phyloP scores from a whole-genome alignment of 1,140 invertebrate species.

The Neodiprion virginianus region DNA sequence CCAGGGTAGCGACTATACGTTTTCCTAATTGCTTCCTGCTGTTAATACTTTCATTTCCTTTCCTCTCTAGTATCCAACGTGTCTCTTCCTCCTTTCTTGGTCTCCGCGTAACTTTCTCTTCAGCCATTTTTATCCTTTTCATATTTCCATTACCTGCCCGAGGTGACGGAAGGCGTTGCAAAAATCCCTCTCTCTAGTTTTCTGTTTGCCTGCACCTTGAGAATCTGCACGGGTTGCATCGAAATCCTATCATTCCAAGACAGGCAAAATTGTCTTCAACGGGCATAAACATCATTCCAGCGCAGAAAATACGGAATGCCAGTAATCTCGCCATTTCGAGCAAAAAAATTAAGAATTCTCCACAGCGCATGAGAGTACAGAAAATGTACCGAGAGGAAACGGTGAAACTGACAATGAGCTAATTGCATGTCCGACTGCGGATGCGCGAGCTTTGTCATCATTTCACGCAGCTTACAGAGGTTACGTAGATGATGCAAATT shows the following conservation, averaged over 20 bases:
- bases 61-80: slow-evolving; percentile 27
- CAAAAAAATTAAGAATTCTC: not conserved
- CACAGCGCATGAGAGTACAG: not conserved
- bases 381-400: not conserved
- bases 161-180: too few species aligned
- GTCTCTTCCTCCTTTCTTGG: slow-evolving; percentile 12
- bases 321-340: not conserved
- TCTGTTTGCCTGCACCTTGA: too few species aligned
- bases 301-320: not conserved
- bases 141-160: too few species aligned
- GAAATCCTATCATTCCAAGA: not conserved
- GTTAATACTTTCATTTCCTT: slow-evolving; percentile 42
- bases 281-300: not conserved
- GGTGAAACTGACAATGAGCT: not conserved
- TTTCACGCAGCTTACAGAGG: too few species aligned
- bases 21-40: slow-evolving; percentile 39
- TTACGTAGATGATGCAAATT: too few species aligned
- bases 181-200: too few species aligned
- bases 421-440: too few species aligned
- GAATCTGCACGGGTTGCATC: not conserved
- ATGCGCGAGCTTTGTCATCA: too few species aligned
- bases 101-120: slow-evolving; percentile 9
- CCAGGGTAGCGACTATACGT: slow-evolving; percentile 26
- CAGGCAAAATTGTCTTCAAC: not conserved
- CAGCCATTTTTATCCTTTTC: not conserved